Base-by-base conservation (phyloP, 2,113 vertebrate genomes). In the Strigops habroptila region DNA sequence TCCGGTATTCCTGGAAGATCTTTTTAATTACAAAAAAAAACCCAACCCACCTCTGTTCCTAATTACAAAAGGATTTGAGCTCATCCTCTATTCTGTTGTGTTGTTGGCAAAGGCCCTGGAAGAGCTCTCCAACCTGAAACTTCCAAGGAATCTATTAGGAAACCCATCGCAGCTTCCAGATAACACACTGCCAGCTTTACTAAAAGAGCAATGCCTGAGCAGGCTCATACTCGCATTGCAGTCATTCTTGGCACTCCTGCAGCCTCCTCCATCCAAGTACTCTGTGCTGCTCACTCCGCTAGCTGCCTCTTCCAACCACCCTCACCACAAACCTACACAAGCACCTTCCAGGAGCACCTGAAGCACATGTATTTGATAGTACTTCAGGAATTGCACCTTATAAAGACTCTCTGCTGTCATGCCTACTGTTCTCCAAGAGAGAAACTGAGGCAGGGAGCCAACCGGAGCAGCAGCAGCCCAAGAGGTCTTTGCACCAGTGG, bases 101-200 rank as follows among this genome's bases (percentile, higher is more conserved):
- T 4, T 71, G 73, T 51, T 95, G 91, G 96, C 96, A 93, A 55
- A 93, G 88, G 46, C 82, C 41, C 64, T 85, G 86, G 77, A 88
- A 93, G 88, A 82, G 77, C 70, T 87, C 83, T 87, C 90, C 82
- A 87, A 88, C 90, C 65, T 73, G 63, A 94, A 93, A 82, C 88
- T 92, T 94, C 88, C 89, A 81, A 93, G 95, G 88, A 83, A 86
- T 93, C 86, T 53, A 19, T 86, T 92, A 83, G 80, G 90, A 95
- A 93, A 90, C 80, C 88, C 88, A 60, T 64, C 53, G 49, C 73
- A 88, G 80, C 90, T 92, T 92, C 88, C 95, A 96, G 91, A 91
- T 86, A 95, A 89, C 39, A 39, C 0, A 2, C 88, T 94, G 96
- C 95, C 93, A 95, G 86, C 68, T 81, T 94, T 86, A 82, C 67